These are phyloP conservation scores for Brotula barbata DNA, from an alignment of 2,797 vertebrate genomes.

Conservation along the genomic window DNA sequence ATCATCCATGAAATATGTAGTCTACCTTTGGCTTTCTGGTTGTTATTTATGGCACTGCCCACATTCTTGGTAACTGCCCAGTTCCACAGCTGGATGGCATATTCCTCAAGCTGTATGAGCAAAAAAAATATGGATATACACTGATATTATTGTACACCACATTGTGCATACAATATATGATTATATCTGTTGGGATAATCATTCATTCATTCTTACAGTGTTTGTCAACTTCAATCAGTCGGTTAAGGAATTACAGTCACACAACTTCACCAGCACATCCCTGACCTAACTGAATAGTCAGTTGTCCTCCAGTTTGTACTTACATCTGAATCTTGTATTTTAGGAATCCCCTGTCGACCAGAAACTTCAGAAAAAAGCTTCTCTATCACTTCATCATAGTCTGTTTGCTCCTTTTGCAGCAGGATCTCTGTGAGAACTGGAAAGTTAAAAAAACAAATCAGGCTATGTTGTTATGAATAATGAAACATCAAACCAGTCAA, in stretches of 20 bases:
- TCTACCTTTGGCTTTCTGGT: constrained; percentile 85
- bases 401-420: constrained; percentile 62
- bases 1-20: constrained; percentile 20
- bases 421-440: constrained; percentile 75
- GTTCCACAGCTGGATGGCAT: constrained; percentile 90
- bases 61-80: constrained; percentile 85
- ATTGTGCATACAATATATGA: background rate
- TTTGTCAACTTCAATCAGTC: too few relatives aligned
- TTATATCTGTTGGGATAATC: background rate
- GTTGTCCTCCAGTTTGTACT: too few relatives aligned
- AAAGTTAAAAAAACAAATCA: background rate
- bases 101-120: constrained; percentile 82
- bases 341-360: constrained; percentile 54
- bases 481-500: background rate
- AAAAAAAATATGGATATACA: constrained; percentile 11
- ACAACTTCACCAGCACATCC: too few relatives aligned
- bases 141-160: background rate
- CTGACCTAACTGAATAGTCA: too few relatives aligned
- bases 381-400: constrained; percentile 76
- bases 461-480: constrained; percentile 1
- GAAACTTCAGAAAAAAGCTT: constrained; percentile 78
- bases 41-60: constrained; percentile 71
- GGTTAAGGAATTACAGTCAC: too few relatives aligned
- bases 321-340: constrained; percentile 77
- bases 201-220: background rate